Percentiles rank a stretch among this genome's conserved stretches.
phyloP scores from a whole-genome alignment of 2,888 invertebrate species.

The Cerceris ruficornis region DNA sequence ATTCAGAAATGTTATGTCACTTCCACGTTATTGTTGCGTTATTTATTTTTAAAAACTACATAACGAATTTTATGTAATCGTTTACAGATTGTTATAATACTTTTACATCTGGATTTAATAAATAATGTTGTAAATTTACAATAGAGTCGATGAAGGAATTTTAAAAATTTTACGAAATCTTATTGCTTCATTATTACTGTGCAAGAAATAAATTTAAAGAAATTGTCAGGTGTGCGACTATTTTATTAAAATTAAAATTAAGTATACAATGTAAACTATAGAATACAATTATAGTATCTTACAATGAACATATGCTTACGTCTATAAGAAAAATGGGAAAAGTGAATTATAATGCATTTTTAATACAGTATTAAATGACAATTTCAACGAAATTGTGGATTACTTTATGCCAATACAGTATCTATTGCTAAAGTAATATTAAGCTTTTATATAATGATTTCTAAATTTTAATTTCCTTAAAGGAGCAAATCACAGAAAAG shows the following conservation, averaged over 20 bases:
- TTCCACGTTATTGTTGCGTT: background rate
- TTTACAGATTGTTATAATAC: background rate
- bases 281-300: constrained; percentile 15
- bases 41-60: background rate
- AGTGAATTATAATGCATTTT: constrained; percentile 5
- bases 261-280: constrained; percentile 23
- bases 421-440: constrained; percentile 13
- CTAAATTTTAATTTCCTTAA: background rate
- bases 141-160: too few relatives aligned
- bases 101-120: background rate
- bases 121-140: background rate
- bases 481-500: constrained; percentile 3
- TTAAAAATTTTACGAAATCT: too few relatives aligned
- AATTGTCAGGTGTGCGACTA: constrained; percentile 8
- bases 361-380: constrained; percentile 10
- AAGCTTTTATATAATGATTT: background rate
- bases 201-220: too few relatives aligned
- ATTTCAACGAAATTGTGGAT: background rate
- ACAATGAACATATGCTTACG: constrained; percentile 20
- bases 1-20: background rate
- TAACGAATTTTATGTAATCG: too few relatives aligned
- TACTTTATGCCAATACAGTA: background rate
- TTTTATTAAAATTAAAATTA: constrained; percentile 41
- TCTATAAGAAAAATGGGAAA: constrained; percentile 8
- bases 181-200: too few relatives aligned